These are phyloP conservation scores for Loris lydekkerianus DNA, from an alignment of 2,797 vertebrate genomes.

Conservation along the genomic window DNA sequence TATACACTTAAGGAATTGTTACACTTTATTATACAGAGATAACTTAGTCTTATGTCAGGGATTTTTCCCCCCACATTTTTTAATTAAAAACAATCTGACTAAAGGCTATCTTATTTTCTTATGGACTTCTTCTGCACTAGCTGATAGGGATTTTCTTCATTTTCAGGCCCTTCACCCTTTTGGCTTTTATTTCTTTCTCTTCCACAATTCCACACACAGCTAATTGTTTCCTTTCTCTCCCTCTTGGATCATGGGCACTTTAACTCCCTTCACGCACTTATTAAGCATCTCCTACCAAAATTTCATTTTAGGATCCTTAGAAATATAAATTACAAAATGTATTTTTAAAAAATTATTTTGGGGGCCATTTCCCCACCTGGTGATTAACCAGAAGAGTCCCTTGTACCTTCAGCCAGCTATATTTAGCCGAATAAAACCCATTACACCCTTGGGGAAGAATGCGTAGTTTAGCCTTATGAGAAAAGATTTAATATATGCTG, in stretches of 20 bases:
- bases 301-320: not conserved
- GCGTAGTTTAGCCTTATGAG: conserved; percentile 84
- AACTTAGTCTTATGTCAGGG: not conserved
- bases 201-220: not conserved
- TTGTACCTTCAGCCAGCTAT: conserved; percentile 70
- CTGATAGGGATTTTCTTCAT: not conserved
- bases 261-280: not conserved
- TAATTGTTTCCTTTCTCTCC: not conserved
- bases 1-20: not conserved
- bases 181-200: not conserved
- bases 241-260: not conserved
- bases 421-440: conserved; percentile 73
- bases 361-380: not conserved
- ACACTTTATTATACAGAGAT: not conserved
- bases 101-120: not conserved
- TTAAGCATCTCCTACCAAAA: not conserved
- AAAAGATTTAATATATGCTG: conserved; percentile 82
- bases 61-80: not conserved
- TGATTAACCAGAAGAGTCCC: conserved; percentile 33
- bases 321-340: not conserved
- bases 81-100: not conserved
- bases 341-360: not conserved
- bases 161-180: conserved; percentile 6
- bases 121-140: not conserved
- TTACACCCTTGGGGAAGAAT: conserved; percentile 80